Base-by-base conservation (phyloP, 2,113 vertebrate species). In the Poeciliopsis turrubarensis region DNA sequence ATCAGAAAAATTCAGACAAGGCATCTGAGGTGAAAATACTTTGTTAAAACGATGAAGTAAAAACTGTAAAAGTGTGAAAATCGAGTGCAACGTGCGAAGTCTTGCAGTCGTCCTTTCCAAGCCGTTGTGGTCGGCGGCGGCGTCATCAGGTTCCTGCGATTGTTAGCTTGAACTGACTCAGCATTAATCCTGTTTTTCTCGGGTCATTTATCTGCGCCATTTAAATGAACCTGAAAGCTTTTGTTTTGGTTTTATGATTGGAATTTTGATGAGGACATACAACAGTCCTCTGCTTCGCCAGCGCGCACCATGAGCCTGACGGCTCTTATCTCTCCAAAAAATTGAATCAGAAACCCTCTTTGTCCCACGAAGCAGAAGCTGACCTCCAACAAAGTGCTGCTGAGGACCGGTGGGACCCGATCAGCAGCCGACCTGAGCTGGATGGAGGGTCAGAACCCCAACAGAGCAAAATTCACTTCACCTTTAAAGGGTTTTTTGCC, bases 261-360 rank as follows among this genome's bases (percentile, higher is more conserved):
- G 87, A 87, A 89, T 87, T 88, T 89, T 89, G 86, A 88, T 90
- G 81, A 90, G 87, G 73, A 77, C 80, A 67, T 80, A 60, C 77
- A 72, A 79, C 83, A 60, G 70, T 62, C 82, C 87, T 86, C 79
- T 88, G 82, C 86, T 78, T 79, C 74, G 84, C 82, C 82, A 76
- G 81, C 57, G 39, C 75, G 73, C 72, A 86, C 82, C 69, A 79
- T 75, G 75, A 87, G 86, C 69, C 77, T 26, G 81, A 80, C 77
- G 81, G 72, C 82, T 60, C 54, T 78, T 80, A 83, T 41, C 78
- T 81, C 81, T 63, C 82, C 66, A 1, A n/a, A 2, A 73, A 76
- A 86, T 86, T 66, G 80, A 76, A 89, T 89, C 86, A 89, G 74
- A 78, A 88, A 83, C 63, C 75, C 81, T 78, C 68, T 88, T 86